Base-by-base conservation (phyloP, 2,113 vertebrate genomes). In the Lasiurus borealis region DNA sequence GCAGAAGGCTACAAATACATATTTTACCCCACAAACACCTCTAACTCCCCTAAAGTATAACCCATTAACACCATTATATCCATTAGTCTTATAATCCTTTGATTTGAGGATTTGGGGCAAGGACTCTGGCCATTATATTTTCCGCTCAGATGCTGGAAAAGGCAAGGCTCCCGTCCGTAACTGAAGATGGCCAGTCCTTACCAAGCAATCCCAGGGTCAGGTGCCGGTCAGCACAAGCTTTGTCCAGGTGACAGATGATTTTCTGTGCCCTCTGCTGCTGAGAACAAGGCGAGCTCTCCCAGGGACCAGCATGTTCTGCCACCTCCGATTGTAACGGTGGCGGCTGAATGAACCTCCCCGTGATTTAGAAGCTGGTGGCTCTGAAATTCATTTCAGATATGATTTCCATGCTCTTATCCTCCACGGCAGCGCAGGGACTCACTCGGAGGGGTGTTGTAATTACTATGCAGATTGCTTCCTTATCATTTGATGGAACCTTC, bases 381-480 rank as follows among this genome's bases (percentile, higher is more conserved):
- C 84, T 66, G 95, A 88, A 92, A 93, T 82, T 96, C 94, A 95
- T 96, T 97, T 85, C 19, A 93, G 84, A 90, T 91, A 75, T n/a
- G 84, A 87, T 69, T 96, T 94, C 80, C 16, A 31, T 2, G 15
- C 23, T 86, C 46, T 18, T 84, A 66, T 96, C 66, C 48, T 54
- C 73, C 3, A 2, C 89, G 14, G 59, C 40, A 34, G 83, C 80
- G 16, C n/a, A 8, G 66, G 76, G 36, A 81, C 62, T 93, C 82
- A 87, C 80, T 73, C 72, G 83, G 88, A 91, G 23, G 52, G 36
- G n/a, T 23, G 2, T 50, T 90, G 52, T 82, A 86, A 95, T 97
- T 95, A 93, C 93, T 95, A 93, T 96, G 97, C 62, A 97, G 95
- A 97, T 95, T 94, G 89, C 93, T 81, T 91, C 91, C 76, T 94